Evolutionary conservation across 2,888 invertebrate species (phyloP), one percentile per base, ranked within the genome.

Genomic region (Tricholauxania praeusta): DNA sequence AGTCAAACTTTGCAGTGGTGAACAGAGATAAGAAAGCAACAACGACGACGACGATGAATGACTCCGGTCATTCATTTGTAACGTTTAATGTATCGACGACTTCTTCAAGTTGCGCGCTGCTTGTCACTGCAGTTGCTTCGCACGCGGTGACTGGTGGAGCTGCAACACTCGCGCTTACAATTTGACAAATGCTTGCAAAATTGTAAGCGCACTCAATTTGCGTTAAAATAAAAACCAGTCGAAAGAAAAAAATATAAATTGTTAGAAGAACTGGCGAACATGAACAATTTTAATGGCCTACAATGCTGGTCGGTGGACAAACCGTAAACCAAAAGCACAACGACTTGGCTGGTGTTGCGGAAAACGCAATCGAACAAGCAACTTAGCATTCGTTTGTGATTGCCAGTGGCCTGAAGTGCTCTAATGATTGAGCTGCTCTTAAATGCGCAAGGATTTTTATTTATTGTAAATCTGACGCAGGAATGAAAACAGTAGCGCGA

Each of bases 11-110:
- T 32, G 49, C 48, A 14, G 17, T 15, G 57, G 28, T 12, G 1
- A 22, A 49, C 49, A 66, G 32, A 22, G 28, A 15, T 28, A 47
- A 60, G 60, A 17, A 52, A 17, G 17, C 17, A 15, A 47, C 39
- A 22, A 28, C 57, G 59, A n/a, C 60, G 60, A 32, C 60, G 53
- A 72, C 68, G 62, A 67, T 63, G 74, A 71, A 68, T 72, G 74
- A 71, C 74, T 71, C 47, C 64, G 74, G 59, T 65, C 71, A 74
- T 72, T 74, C 68, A 74, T 71, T 74, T 72, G 65, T 59, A 53
- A 39, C 59, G 63, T 63, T 68, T 59, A 64, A 57, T 73, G 65
- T 3, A 47, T 53, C 65, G 48, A 52, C 39, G 51, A 55, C 55
- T 52, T 51, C 19, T 19, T 19, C 28, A 32, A 22, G 15, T n/a